phyloP scores from a whole-genome alignment of 2,113 vertebrate species.

The Reinhardtius hippoglossoides region DNA sequence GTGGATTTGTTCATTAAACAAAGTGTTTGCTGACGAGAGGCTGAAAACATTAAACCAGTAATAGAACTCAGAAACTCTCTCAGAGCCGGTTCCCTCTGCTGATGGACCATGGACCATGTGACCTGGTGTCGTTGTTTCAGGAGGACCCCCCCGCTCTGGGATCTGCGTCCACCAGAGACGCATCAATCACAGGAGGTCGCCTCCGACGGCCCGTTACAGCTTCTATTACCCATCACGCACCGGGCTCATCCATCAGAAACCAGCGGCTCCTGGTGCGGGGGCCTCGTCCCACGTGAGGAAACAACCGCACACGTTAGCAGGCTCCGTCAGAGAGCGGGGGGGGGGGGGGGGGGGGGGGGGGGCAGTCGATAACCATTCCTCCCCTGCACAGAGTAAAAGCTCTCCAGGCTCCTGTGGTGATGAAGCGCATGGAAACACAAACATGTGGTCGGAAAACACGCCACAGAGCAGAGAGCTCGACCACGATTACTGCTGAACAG shows the following conservation, averaged over 20 bases:
- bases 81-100: background rate
- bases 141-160: background rate
- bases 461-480: too few relatives aligned
- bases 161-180: background rate
- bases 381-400: too few relatives aligned
- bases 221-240: constrained; percentile 18
- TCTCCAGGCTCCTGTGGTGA: too few relatives aligned
- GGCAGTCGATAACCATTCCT: too few relatives aligned
- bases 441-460: too few relatives aligned
- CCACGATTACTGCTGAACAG: too few relatives aligned
- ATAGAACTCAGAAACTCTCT: background rate
- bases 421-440: too few relatives aligned
- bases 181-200: constrained; percentile 51
- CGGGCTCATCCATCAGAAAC: constrained; percentile 12
- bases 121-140: background rate
- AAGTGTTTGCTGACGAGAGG: background rate
- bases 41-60: background rate
- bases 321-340: too few relatives aligned
- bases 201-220: constrained; percentile 12
- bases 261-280: background rate
- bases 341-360: background rate
- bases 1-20: too few relatives aligned
- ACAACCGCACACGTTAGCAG: too few relatives aligned
- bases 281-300: constrained; percentile 19
- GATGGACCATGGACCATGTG: background rate